These are phyloP conservation scores for Tuberolachnus salignus DNA, from an alignment of 2,888 invertebrate species.

Conservation along the genomic window DNA sequence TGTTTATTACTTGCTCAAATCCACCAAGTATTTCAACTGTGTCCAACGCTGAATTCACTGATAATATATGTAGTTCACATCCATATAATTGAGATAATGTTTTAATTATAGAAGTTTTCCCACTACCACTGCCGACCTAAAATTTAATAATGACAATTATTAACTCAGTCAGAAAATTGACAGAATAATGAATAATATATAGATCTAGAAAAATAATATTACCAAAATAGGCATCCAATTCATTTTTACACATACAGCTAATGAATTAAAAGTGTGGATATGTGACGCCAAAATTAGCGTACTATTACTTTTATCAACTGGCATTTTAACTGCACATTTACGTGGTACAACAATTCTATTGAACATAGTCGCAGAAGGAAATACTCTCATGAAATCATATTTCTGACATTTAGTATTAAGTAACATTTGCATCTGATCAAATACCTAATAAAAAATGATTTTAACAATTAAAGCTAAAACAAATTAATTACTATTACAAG, in stretches of 20 bases:
- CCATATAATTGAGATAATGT: slow-evolving; percentile 78
- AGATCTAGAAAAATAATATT: slow-evolving; percentile 61
- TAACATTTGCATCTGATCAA: neutral
- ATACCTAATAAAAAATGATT: slow-evolving; percentile 16
- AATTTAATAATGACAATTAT: slow-evolving; percentile 53
- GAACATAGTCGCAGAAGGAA: slow-evolving; percentile 38
- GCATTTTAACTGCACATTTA: slow-evolving; percentile 23
- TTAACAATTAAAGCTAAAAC: neutral
- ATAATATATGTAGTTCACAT: slow-evolving; percentile 74
- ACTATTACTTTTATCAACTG: slow-evolving; percentile 61
- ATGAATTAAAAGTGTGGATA: slow-evolving; percentile 73
- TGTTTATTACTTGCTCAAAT: slow-evolving; percentile 85
- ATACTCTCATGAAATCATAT: slow-evolving; percentile 40
- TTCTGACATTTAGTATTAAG: neutral
- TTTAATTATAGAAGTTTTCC: slow-evolving; percentile 81
- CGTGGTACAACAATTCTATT: slow-evolving; percentile 38
- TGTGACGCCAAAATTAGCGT: slow-evolving; percentile 68
- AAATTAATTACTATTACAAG: neutral
- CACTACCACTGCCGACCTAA: slow-evolving; percentile 77
- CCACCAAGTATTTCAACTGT: slow-evolving; percentile 94
- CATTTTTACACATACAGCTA: slow-evolving; percentile 86
- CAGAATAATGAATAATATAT: no score
- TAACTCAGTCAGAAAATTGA: neutral
- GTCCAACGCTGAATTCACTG: slow-evolving; percentile 91
- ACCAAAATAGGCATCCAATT: slow-evolving; percentile 92